These are phyloP conservation scores for Psilopogon haemacephalus DNA, from an alignment of 2,113 vertebrate genomes.

Conservation along the genomic window DNA sequence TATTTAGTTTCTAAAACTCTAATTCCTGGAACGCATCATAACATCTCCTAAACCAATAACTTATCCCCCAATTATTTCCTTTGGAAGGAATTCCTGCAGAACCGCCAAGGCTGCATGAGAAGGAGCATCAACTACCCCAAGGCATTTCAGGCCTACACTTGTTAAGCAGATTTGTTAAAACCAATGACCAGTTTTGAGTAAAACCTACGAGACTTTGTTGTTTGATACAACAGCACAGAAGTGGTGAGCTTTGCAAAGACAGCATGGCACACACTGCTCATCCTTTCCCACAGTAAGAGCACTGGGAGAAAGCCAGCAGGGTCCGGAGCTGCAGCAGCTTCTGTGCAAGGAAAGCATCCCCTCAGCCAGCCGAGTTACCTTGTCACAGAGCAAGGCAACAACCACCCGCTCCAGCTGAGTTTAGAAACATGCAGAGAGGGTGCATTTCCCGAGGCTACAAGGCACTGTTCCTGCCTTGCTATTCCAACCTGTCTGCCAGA, in stretches of 20 bases:
- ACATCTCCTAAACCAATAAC: conserved; percentile 38
- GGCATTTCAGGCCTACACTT: conserved; percentile 38
- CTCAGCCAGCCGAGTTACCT: accelerated
- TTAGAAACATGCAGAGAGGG: not conserved
- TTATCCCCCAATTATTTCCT: conserved; percentile 32
- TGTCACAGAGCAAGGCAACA: not conserved
- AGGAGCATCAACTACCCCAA: conserved; percentile 43
- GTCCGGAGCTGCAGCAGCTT: not conserved
- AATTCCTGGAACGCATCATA: conserved; percentile 22
- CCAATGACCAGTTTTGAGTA: conserved; percentile 11
- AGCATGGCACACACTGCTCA: accelerated
- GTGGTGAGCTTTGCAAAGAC: not conserved
- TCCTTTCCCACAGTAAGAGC: not conserved
- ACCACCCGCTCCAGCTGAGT: not conserved
- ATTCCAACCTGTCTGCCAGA: not conserved
- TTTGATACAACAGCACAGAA: not conserved
- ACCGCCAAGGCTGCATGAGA: conserved; percentile 36
- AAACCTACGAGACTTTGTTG: not conserved
- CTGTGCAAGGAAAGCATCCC: not conserved
- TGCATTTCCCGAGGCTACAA: not conserved
- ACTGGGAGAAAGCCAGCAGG: not conserved
- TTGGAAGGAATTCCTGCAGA: conserved; percentile 20
- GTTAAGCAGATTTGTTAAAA: conserved; percentile 36
- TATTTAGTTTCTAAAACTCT: not conserved
- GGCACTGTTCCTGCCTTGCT: not conserved